Evolutionary conservation across 2,888 invertebrate species (phyloP).

Genomic region (Mimachlamys varia): DNA sequence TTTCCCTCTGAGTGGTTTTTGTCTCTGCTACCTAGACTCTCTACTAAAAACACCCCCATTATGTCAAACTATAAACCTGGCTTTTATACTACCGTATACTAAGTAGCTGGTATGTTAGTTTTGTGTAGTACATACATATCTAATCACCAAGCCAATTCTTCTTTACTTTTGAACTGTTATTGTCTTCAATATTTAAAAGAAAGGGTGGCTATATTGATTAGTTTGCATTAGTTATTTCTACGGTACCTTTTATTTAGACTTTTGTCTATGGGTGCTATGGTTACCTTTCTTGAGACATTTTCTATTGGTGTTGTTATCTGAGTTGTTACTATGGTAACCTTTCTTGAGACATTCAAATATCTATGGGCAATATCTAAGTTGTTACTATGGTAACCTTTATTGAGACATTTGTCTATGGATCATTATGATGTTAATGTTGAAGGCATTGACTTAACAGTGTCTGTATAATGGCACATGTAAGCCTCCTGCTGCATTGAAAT

Average conservation of each 20-base stretch:
- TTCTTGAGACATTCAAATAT: neutral
- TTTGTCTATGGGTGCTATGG: neutral
- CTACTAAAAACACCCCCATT: neutral
- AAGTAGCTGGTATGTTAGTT: too few relatives aligned
- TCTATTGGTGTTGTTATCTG: neutral
- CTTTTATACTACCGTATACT: too few relatives aligned
- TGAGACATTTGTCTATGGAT: neutral
- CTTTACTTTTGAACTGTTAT: too few relatives aligned
- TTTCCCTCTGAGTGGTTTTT: neutral
- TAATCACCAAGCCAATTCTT: too few relatives aligned
- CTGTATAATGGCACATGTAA: neutral
- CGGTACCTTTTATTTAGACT: too few relatives aligned
- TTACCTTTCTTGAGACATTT: neutral
- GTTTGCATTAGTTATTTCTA: too few relatives aligned
- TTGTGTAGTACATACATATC: too few relatives aligned
- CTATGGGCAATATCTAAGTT: neutral
- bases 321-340: neutral
- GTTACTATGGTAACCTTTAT: neutral
- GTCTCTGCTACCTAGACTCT: neutral
- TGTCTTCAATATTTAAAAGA: too few relatives aligned
- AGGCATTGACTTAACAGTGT: neutral
- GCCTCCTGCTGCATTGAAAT: neutral
- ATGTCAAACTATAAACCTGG: too few relatives aligned
- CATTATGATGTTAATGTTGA: neutral
- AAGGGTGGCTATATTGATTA: too few relatives aligned